Evolutionary conservation across 1,140 invertebrate species (phyloP).

Genomic region (Rhagoletis zephyria): DNA sequence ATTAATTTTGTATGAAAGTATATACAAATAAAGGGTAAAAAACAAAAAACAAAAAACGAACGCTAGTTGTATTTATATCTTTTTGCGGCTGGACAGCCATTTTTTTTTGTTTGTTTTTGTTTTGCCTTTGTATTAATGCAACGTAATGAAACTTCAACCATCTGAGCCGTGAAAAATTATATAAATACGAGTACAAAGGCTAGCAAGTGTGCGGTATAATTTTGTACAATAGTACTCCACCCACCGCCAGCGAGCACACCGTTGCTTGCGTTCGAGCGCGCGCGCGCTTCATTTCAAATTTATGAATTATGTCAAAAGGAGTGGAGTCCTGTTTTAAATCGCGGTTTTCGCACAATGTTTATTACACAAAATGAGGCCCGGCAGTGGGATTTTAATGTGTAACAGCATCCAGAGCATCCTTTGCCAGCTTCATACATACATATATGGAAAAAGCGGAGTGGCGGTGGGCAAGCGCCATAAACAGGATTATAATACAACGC

Average conservation of each 20-base stretch:
- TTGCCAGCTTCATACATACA: background rate
- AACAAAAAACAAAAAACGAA: background rate
- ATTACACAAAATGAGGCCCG: constrained; percentile 2
- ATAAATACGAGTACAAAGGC: background rate
- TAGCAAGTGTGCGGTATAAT: background rate
- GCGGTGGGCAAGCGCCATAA: background rate
- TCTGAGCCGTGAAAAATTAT: background rate
- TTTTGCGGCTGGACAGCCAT: background rate
- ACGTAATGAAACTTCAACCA: constrained; percentile 15
- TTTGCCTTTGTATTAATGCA: background rate
- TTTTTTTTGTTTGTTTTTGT: background rate
- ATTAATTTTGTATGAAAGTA: constrained; percentile 19
- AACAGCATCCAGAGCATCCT: background rate
- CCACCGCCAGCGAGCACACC: background rate
- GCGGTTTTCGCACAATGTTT: constrained; percentile 37
- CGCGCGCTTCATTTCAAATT: constrained; percentile 9
- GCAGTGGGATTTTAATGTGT: background rate
- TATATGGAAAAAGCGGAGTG: too few species aligned
- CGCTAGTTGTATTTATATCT: background rate
- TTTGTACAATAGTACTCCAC: background rate
- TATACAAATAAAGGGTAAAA: background rate
- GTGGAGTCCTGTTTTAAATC: background rate
- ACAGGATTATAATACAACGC: constrained; percentile 45
- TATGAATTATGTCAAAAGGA: constrained; percentile 40
- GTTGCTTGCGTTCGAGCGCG: too few species aligned